Evolutionary conservation across 1,140 invertebrate genomes (phyloP), one percentile per base, ranked within the genome.

Genomic region (Zaprionus taronus): DNA sequence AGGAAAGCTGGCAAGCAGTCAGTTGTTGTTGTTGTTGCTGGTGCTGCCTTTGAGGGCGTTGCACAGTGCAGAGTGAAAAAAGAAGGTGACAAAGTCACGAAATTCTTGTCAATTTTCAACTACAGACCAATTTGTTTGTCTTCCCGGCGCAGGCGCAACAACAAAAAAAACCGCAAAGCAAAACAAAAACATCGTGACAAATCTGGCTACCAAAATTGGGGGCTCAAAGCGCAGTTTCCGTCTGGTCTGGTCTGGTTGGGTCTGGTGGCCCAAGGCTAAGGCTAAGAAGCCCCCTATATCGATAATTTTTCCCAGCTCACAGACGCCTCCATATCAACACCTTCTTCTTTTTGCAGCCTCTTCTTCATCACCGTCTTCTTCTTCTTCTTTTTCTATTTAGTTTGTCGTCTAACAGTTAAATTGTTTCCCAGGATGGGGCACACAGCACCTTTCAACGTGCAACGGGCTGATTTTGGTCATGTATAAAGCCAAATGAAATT

Each of bases 101-200:
- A 92, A 91, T 92, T 92, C 91, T 92, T 92, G 91, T 92, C 91
- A 92, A 92, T 92, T 92, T 92, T 92, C 86, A 89, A 92, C 89
- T 92, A 91, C 85, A 91, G 91, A 92, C 91, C 91, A 92, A 92
- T 92, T 92, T 92, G 91, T 92, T 92, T 91, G 81, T 91, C 81
- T 92, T 89, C 83, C 81, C 62, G 62, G 53, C 74, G 53, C 69
- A 72, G 66, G 65, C 65, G 79, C 70, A 72, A 89, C 58, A 76
- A 82, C 26, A 62, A 65, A 82, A 41, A 53, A 62, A 73, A 87
- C 82, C 65, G 78, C 61, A 74, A 53, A 49, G 49, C 47, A 64
- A 72, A 79, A 75, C 75, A 87, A 89, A 84, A 73, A 72, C 81
- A 87, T 92, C 91, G 91, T 92, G 91, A 92, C 91, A 92, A 92